Base-by-base conservation (phyloP, 2,888 invertebrate genomes). In the Rhorus exstirpatorius region DNA sequence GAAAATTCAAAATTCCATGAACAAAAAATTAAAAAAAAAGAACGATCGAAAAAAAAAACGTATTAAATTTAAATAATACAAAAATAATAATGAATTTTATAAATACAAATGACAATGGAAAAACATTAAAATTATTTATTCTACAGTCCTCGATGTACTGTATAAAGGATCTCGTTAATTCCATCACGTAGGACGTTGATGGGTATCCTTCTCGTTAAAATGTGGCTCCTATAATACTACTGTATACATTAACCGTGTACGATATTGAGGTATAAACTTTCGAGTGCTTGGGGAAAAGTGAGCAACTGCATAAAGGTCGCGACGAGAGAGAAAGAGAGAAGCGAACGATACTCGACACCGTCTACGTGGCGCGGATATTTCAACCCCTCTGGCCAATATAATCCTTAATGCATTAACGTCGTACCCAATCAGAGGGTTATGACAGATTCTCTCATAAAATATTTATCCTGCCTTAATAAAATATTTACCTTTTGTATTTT, bases 331-430 rank as follows among this genome's bases (percentile, higher is more conserved):
- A 35, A 7, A 8, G 55, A 60, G 67, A 58, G 65, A 44, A 71
- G 65, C 55, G 24, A 65, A 41, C 65, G 81, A 83, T 71, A 84
- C 76, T 78, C 60, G 76, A 84, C 72, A 81, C 83, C 75, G 71
- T n/a, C 63, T 67, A 65, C 75, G 65, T 60, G 61, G 26, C 24
- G 44, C 12, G 17, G 46, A n/a, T 71, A 41, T 38, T 71, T 58
- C 79, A 46, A 74, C 72, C 75, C 58, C 46, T 79, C 68, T n/a
- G 61, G 81, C 75, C 84, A 79, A 83, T 83, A 76, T 76, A 51
- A 75, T 49, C 58, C 46, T 77, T 81, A 81, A 84, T 84, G 76
- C 84, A 75, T 79, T 76, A 76, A 55, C 83, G 68, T 60, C 78
- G 71, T 63, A 58, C 12, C 63, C 41, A 49, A 49, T 51, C 53